These are phyloP conservation scores for Lydus trimaculatus DNA, from an alignment of 2,888 invertebrate species.

Conservation along the genomic window DNA sequence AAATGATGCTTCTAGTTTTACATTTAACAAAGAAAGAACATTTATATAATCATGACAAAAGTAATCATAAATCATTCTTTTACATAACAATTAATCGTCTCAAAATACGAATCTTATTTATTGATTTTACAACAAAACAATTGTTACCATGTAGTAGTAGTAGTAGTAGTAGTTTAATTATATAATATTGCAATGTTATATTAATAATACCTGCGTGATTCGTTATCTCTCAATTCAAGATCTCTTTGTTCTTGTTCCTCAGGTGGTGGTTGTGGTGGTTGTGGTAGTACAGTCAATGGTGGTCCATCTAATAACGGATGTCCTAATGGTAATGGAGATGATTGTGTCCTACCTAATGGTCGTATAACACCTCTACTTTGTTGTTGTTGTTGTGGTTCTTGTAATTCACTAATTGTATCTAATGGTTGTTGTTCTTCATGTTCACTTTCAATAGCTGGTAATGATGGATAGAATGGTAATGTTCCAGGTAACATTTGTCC, in stretches of 20 bases:
- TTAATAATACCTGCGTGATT: slow-evolving; percentile 56
- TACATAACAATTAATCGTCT: not conserved
- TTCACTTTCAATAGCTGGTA: slow-evolving; percentile 67
- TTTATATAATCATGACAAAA: slow-evolving; percentile 7
- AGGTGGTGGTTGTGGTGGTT: slow-evolving; percentile 64
- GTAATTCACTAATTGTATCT: slow-evolving; percentile 60
- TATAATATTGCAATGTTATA: too few relatives aligned
- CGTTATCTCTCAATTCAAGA: slow-evolving; percentile 59
- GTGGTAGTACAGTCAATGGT: slow-evolving; percentile 46
- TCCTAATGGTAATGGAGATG: slow-evolving; percentile 89
- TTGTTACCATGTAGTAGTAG: too few relatives aligned
- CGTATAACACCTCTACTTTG: slow-evolving; percentile 61
- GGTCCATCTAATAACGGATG: slow-evolving; percentile 77
- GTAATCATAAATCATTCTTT: not conserved
- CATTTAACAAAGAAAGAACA: not conserved
- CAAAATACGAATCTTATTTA: not conserved
- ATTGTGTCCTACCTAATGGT: slow-evolving; percentile 92
- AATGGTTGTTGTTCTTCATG: slow-evolving; percentile 64
- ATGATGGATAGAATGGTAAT: slow-evolving; percentile 74
- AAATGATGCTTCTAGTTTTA: not conserved
- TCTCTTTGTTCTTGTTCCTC: slow-evolving; percentile 59
- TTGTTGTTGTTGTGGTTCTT: slow-evolving; percentile 49
- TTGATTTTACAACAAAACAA: not conserved
- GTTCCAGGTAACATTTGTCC: slow-evolving; percentile 73
- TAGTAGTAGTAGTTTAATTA: too few relatives aligned